Evolutionary conservation across 2,797 vertebrate species (phyloP), one percentile per base, ranked within the genome.

Genomic region (Rousettus madagascariensis): DNA sequence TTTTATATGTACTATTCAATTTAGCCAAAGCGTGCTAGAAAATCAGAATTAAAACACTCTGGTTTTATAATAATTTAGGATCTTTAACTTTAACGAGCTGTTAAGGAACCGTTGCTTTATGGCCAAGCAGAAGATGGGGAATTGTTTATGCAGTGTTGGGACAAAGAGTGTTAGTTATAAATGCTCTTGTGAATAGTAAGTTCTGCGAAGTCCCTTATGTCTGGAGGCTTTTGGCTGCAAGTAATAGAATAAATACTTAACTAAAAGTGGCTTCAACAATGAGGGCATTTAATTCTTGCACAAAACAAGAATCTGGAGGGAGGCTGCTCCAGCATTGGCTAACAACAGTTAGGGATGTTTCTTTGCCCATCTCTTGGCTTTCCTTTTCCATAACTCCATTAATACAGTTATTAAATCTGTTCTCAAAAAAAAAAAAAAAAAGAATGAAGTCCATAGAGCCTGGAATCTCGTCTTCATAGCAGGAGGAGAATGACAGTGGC

Each of bases 381-480:
- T 71, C 57, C 41, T 51, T 55, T 59, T 55, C 55, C 24, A 51
- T 30, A 66, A 33, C 7, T 75, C 41, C 59, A 85, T 61, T 61
- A 69, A 65, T 3, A 59, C 8, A 71, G 20, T 53, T 30, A n/a
- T 28, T 46, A 66, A 77, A 53, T 72, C 49, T 43, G 26, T 89
- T 89, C 96, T 91, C 85, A 94, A 61, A 86, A 41, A 33, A n/a
- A n/a, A n/a, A n/a, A n/a, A 53, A 63, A 63, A 79, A 78, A 92
- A 16, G 36, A 51, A 68, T 61, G 28, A n/a, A 71, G 13, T 51
- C 30, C n/a, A 51, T 24, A 82, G 33, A 13, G 63, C 43, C 91
- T 91, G 43, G 89, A 79, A 90, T 93, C 69, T 22, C 11, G 51
- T 90, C 71, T 41, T 83, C 13, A 26, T 2, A 53, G 83, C 5